These are phyloP conservation scores for Lacerta bilineata DNA, from an alignment of 2,797 vertebrate species.

Conservation along the genomic window DNA sequence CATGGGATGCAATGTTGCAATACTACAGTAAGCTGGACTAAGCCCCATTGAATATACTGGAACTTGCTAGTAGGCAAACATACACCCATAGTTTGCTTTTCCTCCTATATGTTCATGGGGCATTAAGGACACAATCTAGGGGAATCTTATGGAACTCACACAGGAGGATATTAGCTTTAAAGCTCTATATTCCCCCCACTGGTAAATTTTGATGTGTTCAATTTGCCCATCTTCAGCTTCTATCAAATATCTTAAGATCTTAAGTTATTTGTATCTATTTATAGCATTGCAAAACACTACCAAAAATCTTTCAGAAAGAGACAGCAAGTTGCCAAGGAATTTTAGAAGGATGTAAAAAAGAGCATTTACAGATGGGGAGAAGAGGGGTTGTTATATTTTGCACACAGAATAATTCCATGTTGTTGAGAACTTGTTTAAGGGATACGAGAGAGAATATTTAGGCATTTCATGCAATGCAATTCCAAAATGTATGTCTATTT, in stretches of 20 bases:
- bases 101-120: not conserved
- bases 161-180: not conserved
- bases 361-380: not conserved
- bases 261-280: conserved; percentile 5
- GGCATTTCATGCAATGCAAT: conserved; percentile 9
- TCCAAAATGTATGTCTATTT: not conserved
- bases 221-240: not conserved
- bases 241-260: not conserved
- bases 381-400: not conserved
- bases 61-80: not conserved
- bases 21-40: not conserved
- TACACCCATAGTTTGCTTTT: not conserved
- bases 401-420: not conserved
- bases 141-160: not conserved
- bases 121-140: not conserved
- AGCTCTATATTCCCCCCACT: not conserved
- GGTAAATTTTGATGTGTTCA: not conserved
- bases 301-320: not conserved
- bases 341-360: not conserved
- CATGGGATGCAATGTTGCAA: no score
- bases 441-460: not conserved
- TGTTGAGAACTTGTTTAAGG: not conserved
- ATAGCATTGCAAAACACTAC: not conserved
- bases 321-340: not conserved
- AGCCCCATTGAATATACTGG: not conserved